Conservation (phyloP, 2,797 vertebrate genomes). For the Podarcis siculus region DNA sequence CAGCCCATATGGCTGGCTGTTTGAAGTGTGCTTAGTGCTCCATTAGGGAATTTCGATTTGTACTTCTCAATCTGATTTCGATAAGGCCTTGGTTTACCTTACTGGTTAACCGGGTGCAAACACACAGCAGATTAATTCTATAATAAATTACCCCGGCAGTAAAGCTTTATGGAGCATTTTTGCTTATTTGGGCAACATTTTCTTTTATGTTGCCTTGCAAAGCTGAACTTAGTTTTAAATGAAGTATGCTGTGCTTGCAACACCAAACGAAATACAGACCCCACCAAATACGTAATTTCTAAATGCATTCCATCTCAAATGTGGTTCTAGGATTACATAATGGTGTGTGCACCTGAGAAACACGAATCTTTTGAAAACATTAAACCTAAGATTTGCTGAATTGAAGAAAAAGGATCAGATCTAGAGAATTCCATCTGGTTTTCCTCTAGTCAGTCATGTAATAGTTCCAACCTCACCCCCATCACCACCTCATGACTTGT, state of each 20-base stretch:
- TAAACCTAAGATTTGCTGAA: constrained; percentile 50
- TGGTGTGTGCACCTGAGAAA: constrained; percentile 44
- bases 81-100: constrained; percentile 76
- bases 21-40: constrained; percentile 83
- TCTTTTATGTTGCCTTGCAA: constrained; percentile 74
- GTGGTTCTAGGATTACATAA: constrained; percentile 66
- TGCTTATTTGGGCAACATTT: constrained; percentile 70
- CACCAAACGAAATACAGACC: constrained; percentile 68
- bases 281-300: constrained; percentile 58
- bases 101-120: constrained; percentile 76
- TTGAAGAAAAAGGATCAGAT: constrained; percentile 5
- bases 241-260: constrained; percentile 60
- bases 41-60: constrained; percentile 78
- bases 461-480: not conserved
- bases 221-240: constrained; percentile 72
- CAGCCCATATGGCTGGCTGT: constrained; percentile 81
- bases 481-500: too few relatives aligned
- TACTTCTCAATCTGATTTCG: constrained; percentile 81
- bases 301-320: constrained; percentile 59
- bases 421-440: constrained; percentile 54
- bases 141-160: constrained; percentile 79
- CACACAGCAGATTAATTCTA: constrained; percentile 77
- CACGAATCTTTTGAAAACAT: constrained; percentile 54
- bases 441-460: constrained; percentile 25
- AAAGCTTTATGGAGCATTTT: constrained; percentile 77